These are phyloP conservation scores for Idaea dimidiata DNA, from an alignment of 2,888 invertebrate species.

Conservation along the genomic window DNA sequence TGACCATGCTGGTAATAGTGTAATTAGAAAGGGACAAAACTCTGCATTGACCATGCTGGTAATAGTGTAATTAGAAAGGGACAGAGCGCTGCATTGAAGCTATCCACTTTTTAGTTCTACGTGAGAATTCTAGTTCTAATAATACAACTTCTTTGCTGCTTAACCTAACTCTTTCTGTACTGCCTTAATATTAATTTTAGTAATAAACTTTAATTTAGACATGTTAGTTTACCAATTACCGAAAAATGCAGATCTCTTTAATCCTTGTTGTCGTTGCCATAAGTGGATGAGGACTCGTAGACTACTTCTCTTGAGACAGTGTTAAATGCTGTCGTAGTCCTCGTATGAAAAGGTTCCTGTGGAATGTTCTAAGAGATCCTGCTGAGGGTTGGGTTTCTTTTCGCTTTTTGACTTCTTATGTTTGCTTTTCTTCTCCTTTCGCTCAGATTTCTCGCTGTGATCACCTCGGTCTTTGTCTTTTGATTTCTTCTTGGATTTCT, in stretches of 20 bases:
- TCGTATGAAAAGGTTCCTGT: conserved; percentile 52
- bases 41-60: too few relatives aligned
- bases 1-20: too few relatives aligned
- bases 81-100: too few relatives aligned
- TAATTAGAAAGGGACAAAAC: too few relatives aligned
- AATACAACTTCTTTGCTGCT: too few relatives aligned
- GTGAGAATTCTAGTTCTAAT: too few relatives aligned
- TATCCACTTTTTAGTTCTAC: too few relatives aligned
- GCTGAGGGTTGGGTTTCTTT: conserved; percentile 71
- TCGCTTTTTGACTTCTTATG: conserved; percentile 75
- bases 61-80: too few relatives aligned
- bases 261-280: not conserved
- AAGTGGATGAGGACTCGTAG: not conserved
- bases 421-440: conserved; percentile 80
- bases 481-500: conserved; percentile 79
- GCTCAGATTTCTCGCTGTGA: conserved; percentile 70
- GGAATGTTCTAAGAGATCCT: conserved; percentile 62
- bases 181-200: not conserved
- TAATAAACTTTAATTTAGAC: not conserved
- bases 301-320: conserved; percentile 9
- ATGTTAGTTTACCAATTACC: conserved; percentile 20
- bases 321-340: conserved; percentile 69
- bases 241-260: not conserved
- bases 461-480: conserved; percentile 77
- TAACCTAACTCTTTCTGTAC: too few relatives aligned